A percentile compares a stretch with the other conserved stretches of the same genome.
These are phyloP conservation scores for Perithous albicinctus DNA, from an alignment of 2,888 invertebrate genomes.

Conservation along the genomic window DNA sequence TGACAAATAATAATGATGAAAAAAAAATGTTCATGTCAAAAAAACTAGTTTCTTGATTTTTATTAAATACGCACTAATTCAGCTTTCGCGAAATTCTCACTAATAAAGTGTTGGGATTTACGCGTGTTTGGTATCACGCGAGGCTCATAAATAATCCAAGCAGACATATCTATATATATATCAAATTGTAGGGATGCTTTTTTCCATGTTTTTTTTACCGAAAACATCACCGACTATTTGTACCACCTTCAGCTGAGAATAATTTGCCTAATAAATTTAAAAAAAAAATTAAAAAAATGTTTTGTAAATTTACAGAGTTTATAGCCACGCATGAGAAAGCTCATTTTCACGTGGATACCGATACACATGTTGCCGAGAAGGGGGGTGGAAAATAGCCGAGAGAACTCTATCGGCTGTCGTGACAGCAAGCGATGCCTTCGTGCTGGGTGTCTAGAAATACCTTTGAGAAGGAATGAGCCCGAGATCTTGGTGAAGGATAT, in stretches of 20 bases:
- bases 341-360: conserved; percentile 1
- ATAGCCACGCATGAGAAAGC: conserved; percentile 9
- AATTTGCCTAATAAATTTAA: conserved; percentile 25
- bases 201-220: not conserved
- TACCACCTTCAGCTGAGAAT: conserved; percentile 23
- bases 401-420: conserved; percentile 60
- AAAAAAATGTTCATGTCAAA: not conserved
- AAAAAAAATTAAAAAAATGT: no score
- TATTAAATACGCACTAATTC: not conserved
- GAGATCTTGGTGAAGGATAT: conserved; percentile 62
- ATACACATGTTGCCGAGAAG: conserved; percentile 2
- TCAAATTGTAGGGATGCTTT: conserved; percentile 2
- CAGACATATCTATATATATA: not conserved
- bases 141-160: conserved; percentile 41
- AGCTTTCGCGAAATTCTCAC: not conserved
- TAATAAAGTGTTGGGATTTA: conserved; percentile 28
- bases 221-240: conserved; percentile 2
- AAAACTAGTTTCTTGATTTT: no score
- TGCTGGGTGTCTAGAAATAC: conserved; percentile 63
- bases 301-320: conserved; percentile 27
- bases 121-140: conserved; percentile 27
- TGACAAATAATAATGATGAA: not conserved
- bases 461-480: conserved; percentile 54
- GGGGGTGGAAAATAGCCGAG: conserved; percentile 2
- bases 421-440: conserved; percentile 59